Conservation (phyloP, 2,888 invertebrate species). For the Chorisops tibialis region DNA sequence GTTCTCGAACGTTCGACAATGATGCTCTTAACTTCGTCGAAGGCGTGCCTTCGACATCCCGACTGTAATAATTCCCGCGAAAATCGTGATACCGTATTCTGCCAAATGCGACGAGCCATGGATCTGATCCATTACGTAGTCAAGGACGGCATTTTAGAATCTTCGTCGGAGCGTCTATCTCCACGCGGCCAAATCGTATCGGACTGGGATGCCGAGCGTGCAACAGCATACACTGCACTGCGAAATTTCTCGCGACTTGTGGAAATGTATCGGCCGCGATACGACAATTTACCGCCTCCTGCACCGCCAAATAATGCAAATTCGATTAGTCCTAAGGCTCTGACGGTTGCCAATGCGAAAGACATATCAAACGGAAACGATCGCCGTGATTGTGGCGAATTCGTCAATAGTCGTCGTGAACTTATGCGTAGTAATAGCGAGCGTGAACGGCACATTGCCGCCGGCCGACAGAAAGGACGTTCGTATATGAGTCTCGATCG, state of each 20-base stretch:
- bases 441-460: constrained; percentile 37
- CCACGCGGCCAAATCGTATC: constrained; percentile 49
- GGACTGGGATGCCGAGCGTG: constrained; percentile 62
- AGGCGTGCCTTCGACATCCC: constrained; percentile 92
- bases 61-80: constrained; percentile 89
- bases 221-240: constrained; percentile 73
- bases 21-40: constrained; percentile 94
- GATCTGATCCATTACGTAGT: constrained; percentile 97
- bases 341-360: constrained; percentile 33
- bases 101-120: constrained; percentile 95
- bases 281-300: constrained; percentile 35
- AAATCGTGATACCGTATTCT: constrained; percentile 96
- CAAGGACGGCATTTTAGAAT: constrained; percentile 86
- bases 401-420: constrained; percentile 34
- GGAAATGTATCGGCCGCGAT: constrained; percentile 59
- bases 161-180: constrained; percentile 46
- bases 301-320: constrained; percentile 29
- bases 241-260: constrained; percentile 77
- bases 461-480: constrained; percentile 29
- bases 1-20: constrained; percentile 94
- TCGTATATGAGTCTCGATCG: constrained; percentile 37
- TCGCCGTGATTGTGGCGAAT: constrained; percentile 25
- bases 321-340: constrained; percentile 26
- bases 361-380: constrained; percentile 35
- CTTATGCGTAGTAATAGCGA: constrained; percentile 40